Evolutionary conservation across 1,140 invertebrate species (phyloP), one percentile per base, ranked within the genome.

Genomic region (Trichonephila clavipes): DNA sequence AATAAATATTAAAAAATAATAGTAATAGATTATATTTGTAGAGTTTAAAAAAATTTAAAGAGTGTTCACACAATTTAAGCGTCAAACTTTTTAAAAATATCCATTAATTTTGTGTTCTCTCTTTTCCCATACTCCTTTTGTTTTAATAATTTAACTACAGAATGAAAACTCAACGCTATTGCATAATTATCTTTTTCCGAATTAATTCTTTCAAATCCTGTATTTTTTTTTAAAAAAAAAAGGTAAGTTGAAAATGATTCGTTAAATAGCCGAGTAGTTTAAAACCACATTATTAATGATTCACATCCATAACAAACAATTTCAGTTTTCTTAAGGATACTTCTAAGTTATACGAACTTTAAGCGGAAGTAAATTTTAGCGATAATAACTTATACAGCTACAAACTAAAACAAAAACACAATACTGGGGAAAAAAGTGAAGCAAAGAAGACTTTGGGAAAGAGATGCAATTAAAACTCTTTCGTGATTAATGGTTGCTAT

Each of bases 381-480:
- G 7, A 51, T 7, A 83, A 83, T 58, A 59, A 58, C 72, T 77
- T 77, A 59, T 28, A 51, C 44, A 83, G 24, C 62, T 88, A 59
- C 28, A 18, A 66, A 19, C 24, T 1, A 66, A 88, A 88, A 88
- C 12, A 88, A 64, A 40, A 72, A 24, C 10, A 85, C 19, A 10
- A 85, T 24, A 14, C 1, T n/a, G 19, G 19, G 6, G 51, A 85
- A 83, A 83, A 59, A 85, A 59, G 40, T 14, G 21, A 5, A 58
- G 19, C 12, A 58, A 58, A 58, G 40, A 87, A 62, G 85, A 87
- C 12, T 86, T 40, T 14, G 8, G 34, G 51, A 90, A 82, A 4
- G 51, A n/a, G 59, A 77, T 92, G 90, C 90, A 92, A 92, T 92
- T 92, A 92, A 85, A 83, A 92, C 90, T 85, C 90, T 62, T 40